Conservation (phyloP, 2,888 invertebrate species). For the Platerodrilus igneus region DNA sequence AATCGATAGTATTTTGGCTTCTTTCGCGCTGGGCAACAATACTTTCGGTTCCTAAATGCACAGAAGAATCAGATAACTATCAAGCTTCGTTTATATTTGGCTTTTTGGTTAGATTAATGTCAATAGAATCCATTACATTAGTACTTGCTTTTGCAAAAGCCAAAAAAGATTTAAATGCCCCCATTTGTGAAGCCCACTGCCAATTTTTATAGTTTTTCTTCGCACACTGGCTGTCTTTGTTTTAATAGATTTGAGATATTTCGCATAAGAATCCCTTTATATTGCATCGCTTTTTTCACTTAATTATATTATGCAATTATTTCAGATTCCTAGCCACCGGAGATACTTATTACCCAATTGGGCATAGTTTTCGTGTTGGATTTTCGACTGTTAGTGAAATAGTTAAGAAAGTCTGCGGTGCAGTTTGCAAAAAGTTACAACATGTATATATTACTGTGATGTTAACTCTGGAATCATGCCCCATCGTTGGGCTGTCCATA, state of each 20-base stretch:
- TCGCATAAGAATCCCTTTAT: constrained; percentile 9
- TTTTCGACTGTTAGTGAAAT: constrained; percentile 29
- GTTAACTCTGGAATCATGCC: too few species aligned
- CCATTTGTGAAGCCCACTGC: constrained; percentile 10
- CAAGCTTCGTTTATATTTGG: too few species aligned
- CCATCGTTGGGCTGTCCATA: too few species aligned
- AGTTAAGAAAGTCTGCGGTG: constrained; percentile 31
- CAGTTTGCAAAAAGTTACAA: constrained; percentile 28
- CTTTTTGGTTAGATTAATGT: too few species aligned
- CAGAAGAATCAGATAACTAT: too few species aligned
- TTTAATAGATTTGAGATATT: too few species aligned
- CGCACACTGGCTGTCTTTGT: constrained; percentile 1
- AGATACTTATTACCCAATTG: constrained; percentile 30
- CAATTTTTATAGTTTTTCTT: constrained; percentile 6
- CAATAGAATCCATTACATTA: too few species aligned
- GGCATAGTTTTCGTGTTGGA: constrained; percentile 32
- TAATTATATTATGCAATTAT: constrained; percentile 9
- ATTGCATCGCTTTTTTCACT: constrained; percentile 12
- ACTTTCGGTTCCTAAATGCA: too few species aligned
- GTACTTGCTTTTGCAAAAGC: constrained; percentile 7
- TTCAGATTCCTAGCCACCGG: constrained; percentile 25
- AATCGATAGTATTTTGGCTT: too few species aligned
- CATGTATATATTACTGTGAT: too few species aligned
- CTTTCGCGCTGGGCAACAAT: too few species aligned
- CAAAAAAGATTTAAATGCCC: constrained; percentile 7